These are phyloP conservation scores for Drosophila takahashii DNA, from an alignment of 1,140 invertebrate species.

Conservation along the genomic window DNA sequence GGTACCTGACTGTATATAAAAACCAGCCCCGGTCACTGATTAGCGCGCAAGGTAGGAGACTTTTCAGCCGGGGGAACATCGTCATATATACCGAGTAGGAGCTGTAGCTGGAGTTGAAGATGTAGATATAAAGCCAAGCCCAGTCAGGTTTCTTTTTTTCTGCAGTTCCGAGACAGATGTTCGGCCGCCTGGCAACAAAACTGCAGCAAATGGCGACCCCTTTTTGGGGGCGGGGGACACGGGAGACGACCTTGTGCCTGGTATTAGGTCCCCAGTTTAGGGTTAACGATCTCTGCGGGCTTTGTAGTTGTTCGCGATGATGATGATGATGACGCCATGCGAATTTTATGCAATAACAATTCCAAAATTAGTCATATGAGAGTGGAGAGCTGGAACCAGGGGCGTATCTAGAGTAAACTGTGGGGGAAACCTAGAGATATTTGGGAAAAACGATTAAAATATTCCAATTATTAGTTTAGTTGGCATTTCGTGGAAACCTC, in stretches of 20 bases:
- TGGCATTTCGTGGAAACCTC: background rate
- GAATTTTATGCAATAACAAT: conserved; percentile 74
- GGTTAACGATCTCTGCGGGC: conserved; percentile 82
- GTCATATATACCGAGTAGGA: conserved; percentile 1
- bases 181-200: conserved; percentile 48
- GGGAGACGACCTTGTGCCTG: conserved; percentile 79
- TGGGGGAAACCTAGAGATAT: background rate
- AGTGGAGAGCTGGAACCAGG: conserved; percentile 9
- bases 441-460: background rate
- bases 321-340: conserved; percentile 82
- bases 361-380: conserved; percentile 71
- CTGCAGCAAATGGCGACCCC: conserved; percentile 44
- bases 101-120: conserved; percentile 18
- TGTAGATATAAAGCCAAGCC: conserved; percentile 65
- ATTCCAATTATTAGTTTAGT: background rate
- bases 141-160: conserved; percentile 40
- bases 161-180: conserved; percentile 52
- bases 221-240: conserved; percentile 24
- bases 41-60: conserved; percentile 87
- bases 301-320: conserved; percentile 63
- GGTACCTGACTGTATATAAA: conserved; percentile 94
- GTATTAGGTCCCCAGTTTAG: conserved; percentile 70
- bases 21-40: conserved; percentile 90
- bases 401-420: conserved; percentile 4
- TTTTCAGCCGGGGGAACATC: conserved; percentile 19